Base-by-base conservation (phyloP, 2,113 vertebrate species). In the Bettongia penicillata region DNA sequence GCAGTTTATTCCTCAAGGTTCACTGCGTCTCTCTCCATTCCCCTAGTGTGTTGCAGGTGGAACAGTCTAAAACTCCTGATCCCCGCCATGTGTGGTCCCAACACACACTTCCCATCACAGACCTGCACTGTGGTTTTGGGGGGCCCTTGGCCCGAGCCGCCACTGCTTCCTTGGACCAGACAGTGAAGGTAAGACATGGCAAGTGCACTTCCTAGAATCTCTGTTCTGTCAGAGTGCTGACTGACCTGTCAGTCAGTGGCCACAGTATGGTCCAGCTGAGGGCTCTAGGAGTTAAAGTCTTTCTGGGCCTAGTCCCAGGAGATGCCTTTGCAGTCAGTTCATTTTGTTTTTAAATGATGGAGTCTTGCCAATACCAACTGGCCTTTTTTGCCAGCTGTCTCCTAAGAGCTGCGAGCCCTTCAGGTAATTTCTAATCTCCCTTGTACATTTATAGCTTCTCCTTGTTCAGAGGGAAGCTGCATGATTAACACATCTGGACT, bases 51-150 rank as follows among this genome's bases (percentile, higher is more conserved):
- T 97, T 99, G 92, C 99, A 99, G 98, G 97, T 98, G 61, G 99
- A 99, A 96, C 98, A 98, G 47, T 98, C 98, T 96, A 98, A 98
- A 92, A 97, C 98, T 93, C 99, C 99, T 0, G 99, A 99, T 61
- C 99, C 99, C 0, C 99, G 99, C 2, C 99, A 99, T 0, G 97
- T 99, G 91, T 99, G 99, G 98, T 99, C 99, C 37, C 99, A 98
- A 8, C 99, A 99, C 98, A 99, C 99, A 16, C 99, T 99, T 25
- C 99, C 99, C 93, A 98, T 99, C 98, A 99, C 99, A 0, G 99
- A 99, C 98, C 97, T 99, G 97, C 99, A 99, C 98, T 99, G 99
- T 0, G 99, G 99, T 95, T 98, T 99, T 0, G 99, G 99, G 92
- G 99, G 99, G 91, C 98, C 99, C 68, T 98, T 99, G 98, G 99